These are phyloP conservation scores for Diaphora mendica DNA, from an alignment of 2,888 invertebrate genomes.

Conservation along the genomic window DNA sequence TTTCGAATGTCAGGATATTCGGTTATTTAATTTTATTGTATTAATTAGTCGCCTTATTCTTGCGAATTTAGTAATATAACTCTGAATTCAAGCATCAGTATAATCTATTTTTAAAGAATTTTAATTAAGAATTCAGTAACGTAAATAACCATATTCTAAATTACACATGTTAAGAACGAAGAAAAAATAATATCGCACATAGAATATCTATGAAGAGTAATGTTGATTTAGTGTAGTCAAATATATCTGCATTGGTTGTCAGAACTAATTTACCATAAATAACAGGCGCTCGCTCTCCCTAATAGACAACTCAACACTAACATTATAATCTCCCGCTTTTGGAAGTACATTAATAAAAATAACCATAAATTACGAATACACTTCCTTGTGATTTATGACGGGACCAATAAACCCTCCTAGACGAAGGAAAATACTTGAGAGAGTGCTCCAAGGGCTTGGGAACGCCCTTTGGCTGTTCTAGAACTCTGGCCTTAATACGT, in stretches of 20 bases:
- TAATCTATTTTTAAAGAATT: too few relatives aligned
- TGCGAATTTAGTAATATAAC: too few relatives aligned
- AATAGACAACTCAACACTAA: constrained; percentile 13
- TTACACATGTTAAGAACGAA: too few relatives aligned
- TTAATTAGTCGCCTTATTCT: too few relatives aligned
- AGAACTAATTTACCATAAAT: neutral
- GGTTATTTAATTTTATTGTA: too few relatives aligned
- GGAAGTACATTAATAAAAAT: constrained; percentile 35
- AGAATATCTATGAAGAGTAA: neutral
- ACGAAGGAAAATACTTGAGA: constrained; percentile 25
- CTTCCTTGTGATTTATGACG: constrained; percentile 40
- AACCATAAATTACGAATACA: constrained; percentile 36
- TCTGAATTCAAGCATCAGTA: too few relatives aligned
- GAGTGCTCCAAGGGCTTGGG: constrained; percentile 12
- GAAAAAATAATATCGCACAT: neutral
- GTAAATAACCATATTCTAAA: too few relatives aligned
- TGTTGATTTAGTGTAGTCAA: neutral
- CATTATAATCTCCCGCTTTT: neutral
- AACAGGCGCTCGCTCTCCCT: neutral
- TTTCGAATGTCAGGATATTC: too few relatives aligned
- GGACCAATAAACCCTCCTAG: constrained; percentile 35
- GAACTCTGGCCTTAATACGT: neutral
- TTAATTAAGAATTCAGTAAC: too few relatives aligned
- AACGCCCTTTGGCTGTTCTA: constrained; percentile 16
- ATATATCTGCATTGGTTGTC: neutral